Percentiles rank a stretch among this genome's conserved stretches.
Conservation (phyloP, 2,888 invertebrate species). For the Thymelicus sylvestris region DNA sequence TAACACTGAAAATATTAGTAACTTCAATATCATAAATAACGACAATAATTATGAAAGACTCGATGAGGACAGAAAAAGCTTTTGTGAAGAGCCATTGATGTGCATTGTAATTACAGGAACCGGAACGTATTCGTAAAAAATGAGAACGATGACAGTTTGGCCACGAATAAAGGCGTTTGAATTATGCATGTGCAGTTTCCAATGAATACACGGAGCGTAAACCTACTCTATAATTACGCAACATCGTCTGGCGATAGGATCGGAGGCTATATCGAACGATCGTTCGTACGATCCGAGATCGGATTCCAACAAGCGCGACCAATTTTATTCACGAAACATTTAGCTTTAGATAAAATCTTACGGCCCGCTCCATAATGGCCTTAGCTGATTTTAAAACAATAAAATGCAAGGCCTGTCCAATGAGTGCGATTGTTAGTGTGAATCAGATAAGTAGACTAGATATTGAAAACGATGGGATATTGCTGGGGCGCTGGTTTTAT, state of each 20-base stretch:
- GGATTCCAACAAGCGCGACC: slow-evolving; percentile 76
- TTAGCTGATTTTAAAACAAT: slow-evolving; percentile 52
- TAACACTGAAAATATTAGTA: too few species aligned
- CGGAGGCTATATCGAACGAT: slow-evolving; percentile 52
- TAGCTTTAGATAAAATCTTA: slow-evolving; percentile 76
- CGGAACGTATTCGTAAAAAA: slow-evolving; percentile 22
- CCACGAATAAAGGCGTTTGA: slow-evolving; percentile 47
- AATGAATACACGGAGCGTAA: slow-evolving; percentile 57
- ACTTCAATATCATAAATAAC: too few species aligned
- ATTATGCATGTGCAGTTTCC: slow-evolving; percentile 64
- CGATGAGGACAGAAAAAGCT: background rate
- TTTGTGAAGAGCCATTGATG: background rate
- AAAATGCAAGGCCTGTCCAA: slow-evolving; percentile 60
- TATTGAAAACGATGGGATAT: slow-evolving; percentile 62
- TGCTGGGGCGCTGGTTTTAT: slow-evolving; percentile 52
- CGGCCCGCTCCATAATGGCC: slow-evolving; percentile 60
- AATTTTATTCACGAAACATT: slow-evolving; percentile 82
- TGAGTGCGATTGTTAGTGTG: slow-evolving; percentile 73
- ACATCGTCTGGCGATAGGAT: slow-evolving; percentile 62
- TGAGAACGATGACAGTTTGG: slow-evolving; percentile 24
- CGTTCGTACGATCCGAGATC: slow-evolving; percentile 65
- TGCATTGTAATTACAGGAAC: slow-evolving; percentile 24
- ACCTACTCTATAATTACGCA: slow-evolving; percentile 76
- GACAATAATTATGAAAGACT: background rate
- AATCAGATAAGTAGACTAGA: slow-evolving; percentile 73